A percentile compares a stretch with the other conserved stretches of the same genome.
Evolutionary conservation across 1,140 invertebrate species (phyloP).

Genomic region (Tachypleus tridentatus): DNA sequence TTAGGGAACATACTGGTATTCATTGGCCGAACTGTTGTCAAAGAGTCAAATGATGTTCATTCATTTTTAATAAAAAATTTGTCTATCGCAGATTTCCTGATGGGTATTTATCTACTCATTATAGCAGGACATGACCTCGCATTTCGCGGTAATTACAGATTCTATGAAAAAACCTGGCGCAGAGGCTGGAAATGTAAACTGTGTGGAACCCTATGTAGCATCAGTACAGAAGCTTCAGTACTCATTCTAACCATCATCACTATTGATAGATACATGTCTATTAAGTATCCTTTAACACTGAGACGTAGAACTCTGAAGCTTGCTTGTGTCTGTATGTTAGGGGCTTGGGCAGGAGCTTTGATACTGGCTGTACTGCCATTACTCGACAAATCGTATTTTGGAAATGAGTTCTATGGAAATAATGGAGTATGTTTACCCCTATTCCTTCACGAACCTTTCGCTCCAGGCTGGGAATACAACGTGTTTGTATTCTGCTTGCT

Average conservation of each 20-base stretch:
- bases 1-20: slow-evolving; percentile 54
- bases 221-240: slow-evolving; percentile 46
- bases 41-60: slow-evolving; percentile 34
- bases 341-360: slow-evolving; percentile 51
- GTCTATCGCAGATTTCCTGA: slow-evolving; percentile 59
- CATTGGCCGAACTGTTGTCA: slow-evolving; percentile 47
- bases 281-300: slow-evolving; percentile 49
- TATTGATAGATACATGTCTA: slow-evolving; percentile 55
- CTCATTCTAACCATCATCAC: slow-evolving; percentile 61
- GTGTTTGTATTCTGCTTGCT: slow-evolving; percentile 58
- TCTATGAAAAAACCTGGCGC: slow-evolving; percentile 49
- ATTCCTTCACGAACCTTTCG: slow-evolving; percentile 50
- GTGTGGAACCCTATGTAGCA: slow-evolving; percentile 27
- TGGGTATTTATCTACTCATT: slow-evolving; percentile 58
- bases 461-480: slow-evolving; percentile 54
- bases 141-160: slow-evolving; percentile 48
- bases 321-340: slow-evolving; percentile 40
- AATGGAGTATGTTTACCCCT: slow-evolving; percentile 58
- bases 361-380: slow-evolving; percentile 50
- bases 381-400: slow-evolving; percentile 43
- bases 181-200: slow-evolving; percentile 29
- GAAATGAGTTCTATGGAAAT: slow-evolving; percentile 51
- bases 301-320: slow-evolving; percentile 41
- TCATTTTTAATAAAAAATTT: slow-evolving; percentile 53
- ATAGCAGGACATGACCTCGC: slow-evolving; percentile 51